Evolutionary conservation across 2,797 vertebrate genomes (phyloP).

Genomic region (Ptychobarbus kaznakovi): DNA sequence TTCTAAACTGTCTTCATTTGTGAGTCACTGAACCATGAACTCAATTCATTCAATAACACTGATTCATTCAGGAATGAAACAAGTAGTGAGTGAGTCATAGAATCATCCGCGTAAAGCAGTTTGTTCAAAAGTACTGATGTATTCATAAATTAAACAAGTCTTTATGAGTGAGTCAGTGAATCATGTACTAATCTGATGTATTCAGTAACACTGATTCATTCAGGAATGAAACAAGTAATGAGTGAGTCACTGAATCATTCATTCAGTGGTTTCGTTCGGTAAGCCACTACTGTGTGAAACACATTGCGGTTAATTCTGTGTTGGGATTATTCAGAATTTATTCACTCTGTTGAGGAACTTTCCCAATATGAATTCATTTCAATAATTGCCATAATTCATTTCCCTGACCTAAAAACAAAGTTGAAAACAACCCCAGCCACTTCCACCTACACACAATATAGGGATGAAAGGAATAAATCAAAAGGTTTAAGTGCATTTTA

Average conservation of each 20-base stretch:
- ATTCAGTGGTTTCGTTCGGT: neutral
- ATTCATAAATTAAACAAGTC: neutral
- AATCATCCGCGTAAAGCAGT: neutral
- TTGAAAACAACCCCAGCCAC: neutral
- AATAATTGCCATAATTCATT: conserved; percentile 36
- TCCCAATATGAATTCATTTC: conserved; percentile 25
- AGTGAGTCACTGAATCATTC: neutral
- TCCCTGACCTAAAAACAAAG: conserved; percentile 43
- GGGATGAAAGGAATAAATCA: conserved; percentile 51
- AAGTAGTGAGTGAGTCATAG: neutral
- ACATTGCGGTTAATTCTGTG: neutral
- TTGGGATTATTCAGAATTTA: neutral
- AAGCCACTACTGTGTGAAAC: neutral
- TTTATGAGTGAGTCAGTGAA: neutral
- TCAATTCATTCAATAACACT: neutral
- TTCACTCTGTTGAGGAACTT: conserved; percentile 2
- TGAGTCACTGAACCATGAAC: neutral
- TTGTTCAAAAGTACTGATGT: neutral
- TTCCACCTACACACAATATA: conserved; percentile 33
- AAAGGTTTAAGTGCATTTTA: conserved; percentile 52
- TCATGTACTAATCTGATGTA: neutral
- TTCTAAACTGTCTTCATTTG: neutral
- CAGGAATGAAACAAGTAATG: neutral
- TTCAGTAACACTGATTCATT: neutral
- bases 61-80: neutral